A percentile compares a stretch with the other conserved stretches of the same genome.
Evolutionary conservation across 2,113 vertebrate genomes (phyloP).

Genomic region (Pomatostomus ruficeps): DNA sequence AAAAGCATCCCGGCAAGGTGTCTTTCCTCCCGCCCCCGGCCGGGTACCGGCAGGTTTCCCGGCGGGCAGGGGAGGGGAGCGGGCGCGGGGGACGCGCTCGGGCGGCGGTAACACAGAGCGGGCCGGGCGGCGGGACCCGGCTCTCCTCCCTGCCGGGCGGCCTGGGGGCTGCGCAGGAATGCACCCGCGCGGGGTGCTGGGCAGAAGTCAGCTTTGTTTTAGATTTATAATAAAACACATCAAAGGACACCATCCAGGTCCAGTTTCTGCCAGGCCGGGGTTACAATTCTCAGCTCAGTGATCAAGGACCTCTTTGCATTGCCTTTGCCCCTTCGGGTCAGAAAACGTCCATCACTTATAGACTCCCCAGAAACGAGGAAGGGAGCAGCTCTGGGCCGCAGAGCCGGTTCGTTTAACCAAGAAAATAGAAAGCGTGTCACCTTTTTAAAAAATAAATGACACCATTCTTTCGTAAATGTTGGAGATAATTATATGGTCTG

Average conservation of each 20-base stretch:
- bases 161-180: slow-evolving; percentile 56
- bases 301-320: slow-evolving; percentile 77
- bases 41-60: neutral
- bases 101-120: neutral
- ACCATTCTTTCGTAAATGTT: slow-evolving; percentile 11
- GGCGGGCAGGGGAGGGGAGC: neutral
- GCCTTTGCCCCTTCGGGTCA: slow-evolving; percentile 75
- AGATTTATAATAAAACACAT: slow-evolving; percentile 77
- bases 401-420: slow-evolving; percentile 27
- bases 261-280: slow-evolving; percentile 68
- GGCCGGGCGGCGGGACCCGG: neutral
- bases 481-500: slow-evolving; percentile 43
- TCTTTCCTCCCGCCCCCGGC: neutral
- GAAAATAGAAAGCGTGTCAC: slow-evolving; percentile 13
- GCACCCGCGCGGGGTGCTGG: slow-evolving; percentile 69
- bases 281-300: slow-evolving; percentile 77
- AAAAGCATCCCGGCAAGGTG: neutral
- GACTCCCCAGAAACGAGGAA: slow-evolving; percentile 55
- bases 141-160: neutral
- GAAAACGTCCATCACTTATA: slow-evolving; percentile 74
- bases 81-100: neutral
- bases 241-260: slow-evolving; percentile 78
- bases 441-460: slow-evolving; percentile 25
- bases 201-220: slow-evolving; percentile 81
- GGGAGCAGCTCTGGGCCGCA: slow-evolving; percentile 20